Evolutionary conservation across 2,113 vertebrate genomes (phyloP).

Genomic region (Himantopus leucocephalus): DNA sequence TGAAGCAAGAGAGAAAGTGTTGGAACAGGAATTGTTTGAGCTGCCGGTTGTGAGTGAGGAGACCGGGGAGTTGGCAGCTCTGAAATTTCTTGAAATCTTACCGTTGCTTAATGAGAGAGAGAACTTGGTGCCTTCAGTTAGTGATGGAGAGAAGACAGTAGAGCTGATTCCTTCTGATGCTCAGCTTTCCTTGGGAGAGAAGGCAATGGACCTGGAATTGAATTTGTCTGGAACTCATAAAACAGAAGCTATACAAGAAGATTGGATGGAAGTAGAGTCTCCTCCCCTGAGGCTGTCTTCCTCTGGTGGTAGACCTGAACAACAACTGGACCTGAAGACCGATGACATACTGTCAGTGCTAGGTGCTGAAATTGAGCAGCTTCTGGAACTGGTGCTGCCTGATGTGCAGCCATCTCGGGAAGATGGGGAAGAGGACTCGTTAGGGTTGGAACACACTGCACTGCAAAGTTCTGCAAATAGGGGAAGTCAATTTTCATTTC

Average conservation of each 20-base stretch:
- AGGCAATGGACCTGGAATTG: not conserved
- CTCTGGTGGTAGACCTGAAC: not conserved
- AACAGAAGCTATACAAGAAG: not conserved
- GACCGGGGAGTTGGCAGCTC: not conserved
- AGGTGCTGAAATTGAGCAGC: not conserved
- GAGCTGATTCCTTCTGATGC: not conserved
- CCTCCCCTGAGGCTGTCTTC: not conserved
- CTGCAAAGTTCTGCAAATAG: not conserved
- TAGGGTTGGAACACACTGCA: not conserved
- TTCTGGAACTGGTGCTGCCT: not conserved
- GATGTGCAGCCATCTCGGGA: not conserved
- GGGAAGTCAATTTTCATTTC: not conserved
- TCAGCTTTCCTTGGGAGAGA: not conserved
- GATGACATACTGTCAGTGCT: not conserved
- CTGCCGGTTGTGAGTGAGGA: not conserved
- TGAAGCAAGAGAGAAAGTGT: not conserved
- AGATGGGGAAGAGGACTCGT: not conserved
- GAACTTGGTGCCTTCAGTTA: not conserved
- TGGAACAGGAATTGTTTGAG: not conserved
- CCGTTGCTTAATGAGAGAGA: not conserved
- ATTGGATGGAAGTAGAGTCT: slow-evolving; percentile 26
- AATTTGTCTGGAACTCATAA: slow-evolving; percentile 20
- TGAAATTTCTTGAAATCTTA: not conserved
- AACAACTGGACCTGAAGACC: not conserved
- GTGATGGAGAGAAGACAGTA: not conserved